A percentile compares a stretch with the other conserved stretches of the same genome.
phyloP scores from a whole-genome alignment of 2,888 invertebrate species.

The Noctua comes region DNA sequence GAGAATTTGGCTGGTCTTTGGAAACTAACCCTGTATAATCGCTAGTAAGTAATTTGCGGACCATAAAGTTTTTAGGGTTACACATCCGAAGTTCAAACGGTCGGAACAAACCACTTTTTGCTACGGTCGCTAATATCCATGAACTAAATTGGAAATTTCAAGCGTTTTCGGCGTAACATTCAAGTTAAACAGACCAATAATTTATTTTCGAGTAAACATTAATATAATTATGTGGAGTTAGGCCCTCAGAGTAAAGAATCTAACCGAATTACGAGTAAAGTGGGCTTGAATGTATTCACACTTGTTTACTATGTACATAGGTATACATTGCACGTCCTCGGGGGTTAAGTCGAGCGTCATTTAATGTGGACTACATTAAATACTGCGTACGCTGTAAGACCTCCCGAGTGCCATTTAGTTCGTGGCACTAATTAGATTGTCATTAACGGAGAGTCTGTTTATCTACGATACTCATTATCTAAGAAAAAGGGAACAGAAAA shows the following conservation, averaged over 20 bases:
- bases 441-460: slow-evolving; percentile 53
- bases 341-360: slow-evolving; percentile 48
- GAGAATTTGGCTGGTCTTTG: no score
- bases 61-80: slow-evolving; percentile 25
- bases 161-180: slow-evolving; percentile 39
- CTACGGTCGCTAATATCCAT: slow-evolving; percentile 18
- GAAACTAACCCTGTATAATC: no score
- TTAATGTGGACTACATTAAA: slow-evolving; percentile 52
- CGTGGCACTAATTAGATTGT: slow-evolving; percentile 57
- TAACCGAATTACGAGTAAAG: slow-evolving; percentile 51
- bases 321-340: slow-evolving; percentile 36
- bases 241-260: slow-evolving; percentile 54
- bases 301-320: slow-evolving; percentile 42
- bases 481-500: slow-evolving; percentile 3
- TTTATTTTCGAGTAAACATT: slow-evolving; percentile 56
- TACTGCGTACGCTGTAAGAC: slow-evolving; percentile 28
- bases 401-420: slow-evolving; percentile 36
- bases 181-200: slow-evolving; percentile 47
- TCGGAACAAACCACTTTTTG: slow-evolving; percentile 23
- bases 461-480: slow-evolving; percentile 33
- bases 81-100: slow-evolving; percentile 22
- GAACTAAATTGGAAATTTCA: slow-evolving; percentile 29
- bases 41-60: slow-evolving; percentile 31
- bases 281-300: slow-evolving; percentile 43
- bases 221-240: slow-evolving; percentile 51